Percentiles rank a stretch among this genome's conserved stretches.
phyloP scores from a whole-genome alignment of 37 sponge, comb jelly and placozoan genomes.

The Hexactinellida sp. region DNA sequence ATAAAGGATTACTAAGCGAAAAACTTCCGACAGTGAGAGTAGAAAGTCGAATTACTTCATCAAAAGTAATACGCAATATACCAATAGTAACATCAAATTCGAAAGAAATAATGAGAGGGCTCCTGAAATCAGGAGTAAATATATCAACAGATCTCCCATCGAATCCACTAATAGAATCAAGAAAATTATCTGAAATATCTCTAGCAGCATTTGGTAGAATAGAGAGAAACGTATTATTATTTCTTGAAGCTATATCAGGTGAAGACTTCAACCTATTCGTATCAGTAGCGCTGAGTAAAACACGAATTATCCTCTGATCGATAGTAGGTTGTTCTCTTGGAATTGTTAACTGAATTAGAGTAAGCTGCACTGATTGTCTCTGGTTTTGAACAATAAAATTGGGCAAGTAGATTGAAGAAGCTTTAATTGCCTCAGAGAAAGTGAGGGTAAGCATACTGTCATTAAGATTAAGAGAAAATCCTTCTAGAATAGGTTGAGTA shows the following conservation, averaged over 20 bases:
- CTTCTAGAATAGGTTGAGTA: conserved; percentile 36
- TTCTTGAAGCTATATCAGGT: conserved; percentile 32
- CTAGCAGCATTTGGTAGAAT: conserved; percentile 23
- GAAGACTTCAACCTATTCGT: conserved; percentile 49
- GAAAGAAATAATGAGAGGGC: conserved; percentile 35
- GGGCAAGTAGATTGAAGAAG: conserved; percentile 24
- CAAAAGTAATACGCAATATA: conserved; percentile 38
- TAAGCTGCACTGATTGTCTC: not conserved
- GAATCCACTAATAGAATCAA: conserved; percentile 23
- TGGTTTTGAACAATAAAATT: conserved; percentile 33
- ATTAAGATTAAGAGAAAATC: conserved; percentile 57
- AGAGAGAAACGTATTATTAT: conserved; percentile 37
- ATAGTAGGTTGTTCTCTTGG: not conserved
- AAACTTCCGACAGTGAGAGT: not conserved
- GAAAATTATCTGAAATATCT: conserved; percentile 45
- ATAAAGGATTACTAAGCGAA: not conserved
- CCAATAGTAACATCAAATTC: conserved; percentile 53
- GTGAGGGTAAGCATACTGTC: conserved; percentile 35
- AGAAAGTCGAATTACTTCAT: conserved; percentile 28
- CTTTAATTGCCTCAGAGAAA: conserved; percentile 70
- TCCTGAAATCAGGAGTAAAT: conserved; percentile 34
- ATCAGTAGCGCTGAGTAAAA: conserved; percentile 35
- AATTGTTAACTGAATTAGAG: not conserved
- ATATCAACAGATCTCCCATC: conserved; percentile 23
- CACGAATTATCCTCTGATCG: conserved; percentile 21